These are phyloP conservation scores for Malurus cyaneus DNA, from an alignment of 2,113 vertebrate genomes.

Conservation along the genomic window DNA sequence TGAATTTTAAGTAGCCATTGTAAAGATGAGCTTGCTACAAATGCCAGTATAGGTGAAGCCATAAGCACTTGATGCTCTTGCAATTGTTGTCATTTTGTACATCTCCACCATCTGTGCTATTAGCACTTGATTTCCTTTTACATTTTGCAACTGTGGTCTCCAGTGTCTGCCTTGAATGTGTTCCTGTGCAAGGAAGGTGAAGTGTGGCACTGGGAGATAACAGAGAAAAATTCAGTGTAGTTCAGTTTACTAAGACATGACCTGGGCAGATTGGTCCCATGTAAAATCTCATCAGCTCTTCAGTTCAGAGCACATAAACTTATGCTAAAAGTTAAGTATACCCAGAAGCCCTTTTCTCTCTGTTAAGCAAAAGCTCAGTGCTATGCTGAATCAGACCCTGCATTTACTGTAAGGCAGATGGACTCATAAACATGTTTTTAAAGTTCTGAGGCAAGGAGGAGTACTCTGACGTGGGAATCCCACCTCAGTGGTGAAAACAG, in stretches of 20 bases:
- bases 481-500: background rate
- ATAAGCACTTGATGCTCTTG: background rate
- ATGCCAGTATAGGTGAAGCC: background rate
- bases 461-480: background rate
- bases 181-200: background rate
- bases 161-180: background rate
- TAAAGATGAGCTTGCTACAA: background rate
- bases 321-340: background rate
- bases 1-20: background rate
- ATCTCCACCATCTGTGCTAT: background rate
- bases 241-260: background rate
- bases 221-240: background rate
- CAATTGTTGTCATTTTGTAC: background rate
- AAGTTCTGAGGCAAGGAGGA: constrained; percentile 5
- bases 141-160: background rate
- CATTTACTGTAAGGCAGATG: background rate
- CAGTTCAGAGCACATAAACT: background rate
- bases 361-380: background rate
- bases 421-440: constrained; percentile 20
- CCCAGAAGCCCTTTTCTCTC: background rate
- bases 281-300: background rate
- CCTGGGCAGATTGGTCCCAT: background rate
- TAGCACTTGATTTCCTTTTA: constrained; percentile 8
- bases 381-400: constrained; percentile 14
- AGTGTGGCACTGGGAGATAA: background rate